Conservation (phyloP, 2,113 vertebrate species). For the Zingel zingel region DNA sequence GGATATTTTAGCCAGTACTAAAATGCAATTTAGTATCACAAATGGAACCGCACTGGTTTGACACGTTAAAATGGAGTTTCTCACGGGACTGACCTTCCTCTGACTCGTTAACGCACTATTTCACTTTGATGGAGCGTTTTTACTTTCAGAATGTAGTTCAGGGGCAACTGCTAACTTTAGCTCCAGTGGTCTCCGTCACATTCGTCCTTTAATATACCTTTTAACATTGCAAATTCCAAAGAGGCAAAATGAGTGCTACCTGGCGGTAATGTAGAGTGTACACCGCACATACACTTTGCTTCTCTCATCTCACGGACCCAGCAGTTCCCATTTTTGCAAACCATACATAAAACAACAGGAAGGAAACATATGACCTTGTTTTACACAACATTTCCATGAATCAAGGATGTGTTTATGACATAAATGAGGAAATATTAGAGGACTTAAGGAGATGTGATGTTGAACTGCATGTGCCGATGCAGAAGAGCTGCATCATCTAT, state of each 20-base stretch:
- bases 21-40: conserved; percentile 33
- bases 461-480: no score
- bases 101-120: conserved; percentile 25
- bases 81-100: conserved; percentile 30
- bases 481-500: no score
- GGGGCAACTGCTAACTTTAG: conserved; percentile 9
- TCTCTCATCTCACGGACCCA: no score
- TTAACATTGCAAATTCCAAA: not conserved
- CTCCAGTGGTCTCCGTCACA: not conserved
- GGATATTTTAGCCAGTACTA: conserved; percentile 23
- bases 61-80: conserved; percentile 36
- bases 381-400: no score
- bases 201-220: not conserved
- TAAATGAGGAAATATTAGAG: no score
- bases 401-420: no score
- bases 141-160: conserved; percentile 53
- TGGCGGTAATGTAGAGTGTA: no score
- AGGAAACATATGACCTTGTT: no score
- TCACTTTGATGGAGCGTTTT: conserved; percentile 13
- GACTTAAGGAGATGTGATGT: no score
- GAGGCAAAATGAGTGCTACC: not conserved
- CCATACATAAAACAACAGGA: no score
- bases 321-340: no score
- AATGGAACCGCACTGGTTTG: conserved; percentile 25
- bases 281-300: no score